These are phyloP conservation scores for Drosophila albomicans DNA, from an alignment of 1,140 invertebrate genomes.

Conservation along the genomic window DNA sequence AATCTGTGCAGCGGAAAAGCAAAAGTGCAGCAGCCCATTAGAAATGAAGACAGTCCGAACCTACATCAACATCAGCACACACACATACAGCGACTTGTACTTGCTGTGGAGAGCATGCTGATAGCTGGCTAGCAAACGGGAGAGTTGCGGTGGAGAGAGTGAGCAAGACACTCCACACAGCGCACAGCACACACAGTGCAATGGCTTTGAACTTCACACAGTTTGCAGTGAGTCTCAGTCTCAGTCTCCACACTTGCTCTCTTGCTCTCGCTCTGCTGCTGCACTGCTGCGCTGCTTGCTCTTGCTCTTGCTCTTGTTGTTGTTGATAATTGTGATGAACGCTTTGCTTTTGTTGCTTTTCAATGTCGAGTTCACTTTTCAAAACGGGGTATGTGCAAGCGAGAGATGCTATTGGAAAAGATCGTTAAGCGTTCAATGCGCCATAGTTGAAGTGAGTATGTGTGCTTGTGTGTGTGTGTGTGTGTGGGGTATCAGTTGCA, in stretches of 20 bases:
- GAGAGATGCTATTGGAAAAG: constrained; percentile 66
- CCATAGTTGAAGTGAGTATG: constrained; percentile 27
- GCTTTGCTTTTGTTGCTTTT: constrained; percentile 55
- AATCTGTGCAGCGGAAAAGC: constrained; percentile 80
- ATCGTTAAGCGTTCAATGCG: constrained; percentile 80
- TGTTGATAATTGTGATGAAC: constrained; percentile 46
- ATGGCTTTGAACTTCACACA: constrained; percentile 82
- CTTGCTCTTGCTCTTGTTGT: constrained; percentile 1
- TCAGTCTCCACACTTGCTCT: constrained; percentile 16
- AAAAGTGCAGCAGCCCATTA: constrained; percentile 74
- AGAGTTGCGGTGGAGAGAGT: constrained; percentile 7
- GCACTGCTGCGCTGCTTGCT: neutral
- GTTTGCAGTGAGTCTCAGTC: constrained; percentile 37
- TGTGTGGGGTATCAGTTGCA: constrained; percentile 19
- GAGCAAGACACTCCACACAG: constrained; percentile 21
- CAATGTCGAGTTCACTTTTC: constrained; percentile 82
- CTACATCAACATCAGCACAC: constrained; percentile 67
- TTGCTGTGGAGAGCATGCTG: constrained; percentile 4
- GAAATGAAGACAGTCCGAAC: constrained; percentile 66
- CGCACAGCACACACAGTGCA: constrained; percentile 46
- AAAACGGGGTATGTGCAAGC: constrained; percentile 62
- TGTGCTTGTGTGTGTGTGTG: constrained; percentile 8
- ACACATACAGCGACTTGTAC: neutral
- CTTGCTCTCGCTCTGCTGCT: constrained; percentile 26
- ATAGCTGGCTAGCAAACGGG: constrained; percentile 7